Evolutionary conservation across 2,888 invertebrate genomes (phyloP), one percentile per base, ranked within the genome.

Genomic region (Apotomis betuletana): DNA sequence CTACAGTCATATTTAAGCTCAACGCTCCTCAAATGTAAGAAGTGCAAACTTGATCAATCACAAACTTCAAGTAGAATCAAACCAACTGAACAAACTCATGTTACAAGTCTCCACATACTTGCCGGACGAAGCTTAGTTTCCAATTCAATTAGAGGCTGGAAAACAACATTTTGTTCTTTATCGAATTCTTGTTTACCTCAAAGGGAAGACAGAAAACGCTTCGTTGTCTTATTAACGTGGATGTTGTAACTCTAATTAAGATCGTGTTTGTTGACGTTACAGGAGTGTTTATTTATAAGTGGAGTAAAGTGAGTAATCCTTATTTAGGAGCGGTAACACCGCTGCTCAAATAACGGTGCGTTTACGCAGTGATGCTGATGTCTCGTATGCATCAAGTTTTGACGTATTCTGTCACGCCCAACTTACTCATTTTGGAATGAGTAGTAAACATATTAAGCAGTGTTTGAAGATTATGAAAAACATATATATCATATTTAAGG

Each of bases 111-210:
- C 3, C 44, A 27, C 51, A 41, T 52, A 68, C 41, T 27, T 41
- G 1, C 41, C 41, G 60, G 27, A 54, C 44, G 15, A 44, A 64
- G 52, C 36, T 52, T 64, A 64, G 64, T 64, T 70, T 59, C 58
- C 27, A 44, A 70, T 70, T 59, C 70, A 64, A 67, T 60, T 62
- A 71, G 44, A 44, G 5, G 49, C 51, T 51, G 41, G 55, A 65
- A 57, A 61, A 67, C 61, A 55, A 67, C 51, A 36, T 64, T 27
- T 55, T 58, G 51, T 60, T 52, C 68, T 52, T 67, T 67, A 67
- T 71, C 38, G 67, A 62, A 67, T 62, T 67, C 67, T 67, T 70
- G 54, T 70, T 62, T 67, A 49, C 55, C 55, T 71, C 61, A 61
- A 71, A 67, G 65, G 15, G 63, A 44, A n/a, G 27, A 71, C 38